Percentiles rank a stretch among this genome's conserved stretches.
Conservation (phyloP, 2,113 vertebrate genomes). For the Gasterosteus aculeatus region DNA sequence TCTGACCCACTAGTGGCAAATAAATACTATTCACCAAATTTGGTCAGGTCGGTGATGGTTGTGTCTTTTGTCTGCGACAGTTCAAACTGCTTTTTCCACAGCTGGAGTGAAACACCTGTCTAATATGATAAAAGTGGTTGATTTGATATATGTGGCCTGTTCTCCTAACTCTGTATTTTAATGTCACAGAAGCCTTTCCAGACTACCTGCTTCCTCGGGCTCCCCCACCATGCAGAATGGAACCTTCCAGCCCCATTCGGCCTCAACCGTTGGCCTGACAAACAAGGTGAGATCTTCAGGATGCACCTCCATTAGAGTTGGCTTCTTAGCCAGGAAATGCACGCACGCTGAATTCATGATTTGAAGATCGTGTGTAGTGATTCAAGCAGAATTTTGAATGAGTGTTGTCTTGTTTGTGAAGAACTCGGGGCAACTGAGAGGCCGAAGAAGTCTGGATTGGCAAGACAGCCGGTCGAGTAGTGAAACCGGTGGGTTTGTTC, state of each 20-base stretch:
- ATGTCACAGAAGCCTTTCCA: constrained; percentile 76
- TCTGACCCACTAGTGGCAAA: constrained; percentile 12
- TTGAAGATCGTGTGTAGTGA: background rate
- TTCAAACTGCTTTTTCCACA: constrained; percentile 26
- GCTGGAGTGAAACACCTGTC: constrained; percentile 8
- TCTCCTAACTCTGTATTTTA: background rate
- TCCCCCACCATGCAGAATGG: constrained; percentile 68
- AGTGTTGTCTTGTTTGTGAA: constrained; percentile 40
- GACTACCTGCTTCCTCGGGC: constrained; percentile 68
- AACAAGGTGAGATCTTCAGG: constrained; percentile 57
- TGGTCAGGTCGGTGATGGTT: constrained; percentile 20
- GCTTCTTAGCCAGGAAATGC: background rate
- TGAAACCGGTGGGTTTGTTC: constrained; percentile 62
- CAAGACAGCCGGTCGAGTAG: constrained; percentile 62
- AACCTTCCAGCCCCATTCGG: constrained; percentile 50
- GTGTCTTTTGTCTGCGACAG: constrained; percentile 24
- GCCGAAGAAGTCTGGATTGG: constrained; percentile 58
- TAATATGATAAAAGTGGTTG: background rate
- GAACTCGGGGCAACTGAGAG: constrained; percentile 54
- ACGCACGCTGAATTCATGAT: background rate
- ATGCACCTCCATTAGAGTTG: background rate
- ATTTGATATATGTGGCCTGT: constrained; percentile 4
- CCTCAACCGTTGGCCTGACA: constrained; percentile 42
- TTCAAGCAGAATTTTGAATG: background rate
- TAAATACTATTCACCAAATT: constrained; percentile 22